phyloP scores from a whole-genome alignment of 2,797 vertebrate genomes.

The Thripadectes ignobilis region DNA sequence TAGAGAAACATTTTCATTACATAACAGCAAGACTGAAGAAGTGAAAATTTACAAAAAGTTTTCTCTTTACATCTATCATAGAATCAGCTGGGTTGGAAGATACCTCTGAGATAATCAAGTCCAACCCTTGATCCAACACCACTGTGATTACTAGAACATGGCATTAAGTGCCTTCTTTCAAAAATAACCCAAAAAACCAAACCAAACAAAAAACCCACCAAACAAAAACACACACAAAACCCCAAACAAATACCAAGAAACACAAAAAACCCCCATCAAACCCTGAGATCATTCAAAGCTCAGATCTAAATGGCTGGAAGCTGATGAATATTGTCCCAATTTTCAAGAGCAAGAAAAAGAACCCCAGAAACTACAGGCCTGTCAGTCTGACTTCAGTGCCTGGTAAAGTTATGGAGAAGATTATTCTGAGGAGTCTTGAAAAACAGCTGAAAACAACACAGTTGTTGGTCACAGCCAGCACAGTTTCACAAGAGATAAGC shows the following conservation, averaged over 20 bases:
- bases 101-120: too few species aligned
- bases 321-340: neutral
- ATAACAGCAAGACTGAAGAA: neutral
- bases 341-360: neutral
- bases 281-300: neutral
- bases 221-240: neutral
- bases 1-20: neutral
- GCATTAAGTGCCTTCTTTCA: neutral
- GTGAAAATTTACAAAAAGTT: neutral
- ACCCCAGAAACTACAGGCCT: neutral
- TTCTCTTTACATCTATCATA: neutral
- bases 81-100: too few species aligned
- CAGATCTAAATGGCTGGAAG: neutral
- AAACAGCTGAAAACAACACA: neutral
- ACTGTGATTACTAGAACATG: too few species aligned
- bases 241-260: neutral
- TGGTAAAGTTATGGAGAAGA: neutral
- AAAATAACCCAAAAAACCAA: neutral
- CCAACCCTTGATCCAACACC: too few species aligned
- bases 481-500: neutral
- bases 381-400: neutral
- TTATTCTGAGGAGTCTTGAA: neutral
- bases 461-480: neutral
- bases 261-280: too few species aligned
- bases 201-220: neutral